Conservation (phyloP, 2,797 vertebrate genomes). For the Avahi laniger region DNA sequence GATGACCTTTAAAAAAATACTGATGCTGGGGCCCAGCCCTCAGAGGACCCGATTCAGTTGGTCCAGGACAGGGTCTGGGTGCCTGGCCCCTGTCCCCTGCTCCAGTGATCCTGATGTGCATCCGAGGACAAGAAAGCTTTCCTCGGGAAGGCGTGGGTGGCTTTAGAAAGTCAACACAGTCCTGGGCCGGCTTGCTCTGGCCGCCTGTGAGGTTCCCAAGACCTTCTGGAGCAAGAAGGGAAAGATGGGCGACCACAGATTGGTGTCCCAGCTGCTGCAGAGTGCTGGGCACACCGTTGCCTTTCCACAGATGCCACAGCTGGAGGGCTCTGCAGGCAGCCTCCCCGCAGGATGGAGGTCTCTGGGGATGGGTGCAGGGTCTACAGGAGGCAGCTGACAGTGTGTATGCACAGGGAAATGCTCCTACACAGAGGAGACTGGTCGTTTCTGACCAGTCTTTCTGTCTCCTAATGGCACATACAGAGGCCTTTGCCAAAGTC, state of each 20-base stretch:
- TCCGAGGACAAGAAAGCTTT: neutral
- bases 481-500: neutral
- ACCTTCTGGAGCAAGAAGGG: neutral
- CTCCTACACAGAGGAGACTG: neutral
- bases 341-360: neutral
- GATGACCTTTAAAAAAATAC: neutral
- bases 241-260: neutral
- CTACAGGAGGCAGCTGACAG: neutral
- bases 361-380: neutral
- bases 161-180: neutral
- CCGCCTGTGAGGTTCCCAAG: neutral
- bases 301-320: neutral
- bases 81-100: neutral
- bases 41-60: neutral
- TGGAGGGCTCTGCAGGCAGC: neutral
- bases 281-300: neutral
- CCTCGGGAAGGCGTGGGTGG: rapidly evolving
- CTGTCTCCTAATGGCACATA: neutral
- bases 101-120: neutral
- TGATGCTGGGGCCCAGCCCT: neutral
- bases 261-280: neutral
- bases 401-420: neutral
- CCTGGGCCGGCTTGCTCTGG: neutral
- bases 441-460: neutral
- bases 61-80: neutral